phyloP scores from a whole-genome alignment of 1,140 invertebrate genomes.

The Musca vetustissima region DNA sequence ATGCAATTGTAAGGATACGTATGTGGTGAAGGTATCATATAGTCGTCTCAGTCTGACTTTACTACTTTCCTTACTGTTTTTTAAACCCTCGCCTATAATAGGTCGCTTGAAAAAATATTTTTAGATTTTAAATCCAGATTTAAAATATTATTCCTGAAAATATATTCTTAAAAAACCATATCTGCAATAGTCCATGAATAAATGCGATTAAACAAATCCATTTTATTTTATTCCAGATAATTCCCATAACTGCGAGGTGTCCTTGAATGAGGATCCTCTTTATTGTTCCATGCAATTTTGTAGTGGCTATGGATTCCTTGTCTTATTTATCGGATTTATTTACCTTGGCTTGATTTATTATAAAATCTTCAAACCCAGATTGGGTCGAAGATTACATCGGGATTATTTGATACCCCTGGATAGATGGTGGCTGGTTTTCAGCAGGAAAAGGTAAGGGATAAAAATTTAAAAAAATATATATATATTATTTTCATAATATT shows the following conservation, averaged over 20 bases:
- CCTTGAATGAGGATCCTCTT: background rate
- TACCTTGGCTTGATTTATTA: conserved; percentile 70
- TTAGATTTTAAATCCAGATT: too few relatives aligned
- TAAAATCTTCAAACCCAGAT: conserved; percentile 63
- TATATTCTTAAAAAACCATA: too few relatives aligned
- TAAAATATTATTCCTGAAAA: too few relatives aligned
- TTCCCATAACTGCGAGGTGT: background rate
- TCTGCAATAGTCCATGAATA: too few relatives aligned
- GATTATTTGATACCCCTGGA: conserved; percentile 33
- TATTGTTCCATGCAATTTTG: conserved; percentile 60
- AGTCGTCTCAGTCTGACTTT: too few relatives aligned
- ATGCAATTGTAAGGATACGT: too few relatives aligned
- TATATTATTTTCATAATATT: background rate
- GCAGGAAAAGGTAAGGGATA: conserved; percentile 34
- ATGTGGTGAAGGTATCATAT: too few relatives aligned
- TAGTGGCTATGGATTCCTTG: conserved; percentile 71
- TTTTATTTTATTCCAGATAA: background rate
- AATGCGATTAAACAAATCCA: too few relatives aligned
- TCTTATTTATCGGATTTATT: conserved; percentile 65
- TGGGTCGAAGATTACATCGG: conserved; percentile 56
- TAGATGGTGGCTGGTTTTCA: conserved; percentile 49
- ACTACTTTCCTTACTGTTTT: too few relatives aligned
- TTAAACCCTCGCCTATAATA: too few relatives aligned
- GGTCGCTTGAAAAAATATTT: too few relatives aligned
- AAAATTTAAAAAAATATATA: background rate